A percentile compares a stretch with the other conserved stretches of the same genome.
phyloP scores from a whole-genome alignment of 2,888 invertebrate species.

The Diarsia rubi region DNA sequence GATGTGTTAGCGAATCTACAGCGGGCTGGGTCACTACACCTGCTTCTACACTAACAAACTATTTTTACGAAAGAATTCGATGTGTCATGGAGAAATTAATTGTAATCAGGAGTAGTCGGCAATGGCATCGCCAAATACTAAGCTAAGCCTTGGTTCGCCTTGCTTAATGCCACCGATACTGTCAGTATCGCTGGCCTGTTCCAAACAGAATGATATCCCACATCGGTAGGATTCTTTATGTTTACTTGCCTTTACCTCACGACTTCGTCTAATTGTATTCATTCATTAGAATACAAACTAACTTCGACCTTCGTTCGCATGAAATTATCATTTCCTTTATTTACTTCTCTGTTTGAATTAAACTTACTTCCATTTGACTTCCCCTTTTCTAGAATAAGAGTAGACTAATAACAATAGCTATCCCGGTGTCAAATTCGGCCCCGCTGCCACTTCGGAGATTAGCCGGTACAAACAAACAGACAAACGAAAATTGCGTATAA shows the following conservation, averaged over 20 bases:
- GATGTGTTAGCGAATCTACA: neutral
- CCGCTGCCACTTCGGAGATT: too few relatives aligned
- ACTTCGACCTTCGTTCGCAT: too few relatives aligned
- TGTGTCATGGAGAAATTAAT: neutral
- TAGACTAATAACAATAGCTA: too few relatives aligned
- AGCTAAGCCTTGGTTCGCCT: neutral
- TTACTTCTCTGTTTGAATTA: too few relatives aligned
- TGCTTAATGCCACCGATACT: neutral
- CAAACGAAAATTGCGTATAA: too few relatives aligned
- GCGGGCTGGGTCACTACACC: neutral
- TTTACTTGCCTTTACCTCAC: neutral
- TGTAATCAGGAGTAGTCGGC: neutral
- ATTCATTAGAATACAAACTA: neutral
- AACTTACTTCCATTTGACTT: too few relatives aligned
- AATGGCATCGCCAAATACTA: neutral
- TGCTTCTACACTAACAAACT: neutral
- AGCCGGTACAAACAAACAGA: too few relatives aligned
- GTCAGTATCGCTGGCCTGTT: neutral
- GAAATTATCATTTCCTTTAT: too few relatives aligned
- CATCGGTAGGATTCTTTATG: neutral
- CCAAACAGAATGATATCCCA: neutral
- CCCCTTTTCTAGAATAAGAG: too few relatives aligned
- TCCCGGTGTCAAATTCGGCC: too few relatives aligned
- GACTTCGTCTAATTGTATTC: neutral
- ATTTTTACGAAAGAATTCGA: neutral